Percentiles rank a stretch among this genome's conserved stretches.
phyloP scores from a whole-genome alignment of 1,140 invertebrate genomes.

The Gonatopus flavifemur region DNA sequence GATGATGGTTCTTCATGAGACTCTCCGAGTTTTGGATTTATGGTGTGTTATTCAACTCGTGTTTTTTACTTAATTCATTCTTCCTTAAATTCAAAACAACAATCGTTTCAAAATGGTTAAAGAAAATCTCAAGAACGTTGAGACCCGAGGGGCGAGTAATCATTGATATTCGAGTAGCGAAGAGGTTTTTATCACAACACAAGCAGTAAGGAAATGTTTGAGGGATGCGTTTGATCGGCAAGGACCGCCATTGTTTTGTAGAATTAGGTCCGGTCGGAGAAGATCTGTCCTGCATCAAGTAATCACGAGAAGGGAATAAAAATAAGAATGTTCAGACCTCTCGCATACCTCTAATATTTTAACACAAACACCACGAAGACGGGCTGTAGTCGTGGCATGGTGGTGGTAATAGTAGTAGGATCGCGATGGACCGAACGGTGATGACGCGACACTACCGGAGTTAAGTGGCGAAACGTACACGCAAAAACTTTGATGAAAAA shows the following conservation, averaged over 20 bases:
- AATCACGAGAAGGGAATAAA: conserved; percentile 31
- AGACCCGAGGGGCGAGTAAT: too few species aligned
- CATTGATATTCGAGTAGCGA: too few species aligned
- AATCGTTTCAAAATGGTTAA: too few species aligned
- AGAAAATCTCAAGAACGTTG: too few species aligned
- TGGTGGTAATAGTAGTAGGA: conserved; percentile 13
- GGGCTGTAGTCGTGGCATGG: conserved; percentile 19
- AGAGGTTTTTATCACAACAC: too few species aligned
- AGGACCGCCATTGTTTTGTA: conserved; percentile 40
- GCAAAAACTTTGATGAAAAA: conserved; percentile 47
- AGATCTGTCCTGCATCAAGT: conserved; percentile 26
- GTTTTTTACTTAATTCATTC: too few species aligned
- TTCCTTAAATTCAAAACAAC: too few species aligned
- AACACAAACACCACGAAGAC: conserved; percentile 5
- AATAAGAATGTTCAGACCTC: too few species aligned
- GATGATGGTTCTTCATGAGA: too few species aligned
- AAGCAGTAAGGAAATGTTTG: too few species aligned
- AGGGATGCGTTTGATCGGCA: conserved; percentile 38
- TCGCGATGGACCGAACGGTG: conserved; percentile 24
- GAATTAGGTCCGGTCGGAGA: conserved; percentile 43
- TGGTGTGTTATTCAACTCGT: too few species aligned
- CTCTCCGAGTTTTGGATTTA: too few species aligned
- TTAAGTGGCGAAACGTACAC: conserved; percentile 56
- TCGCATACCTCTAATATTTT: conserved; percentile 36
- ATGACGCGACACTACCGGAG: conserved; percentile 56